Conservation (phyloP, 2,888 invertebrate species). For the Cenopis cana region DNA sequence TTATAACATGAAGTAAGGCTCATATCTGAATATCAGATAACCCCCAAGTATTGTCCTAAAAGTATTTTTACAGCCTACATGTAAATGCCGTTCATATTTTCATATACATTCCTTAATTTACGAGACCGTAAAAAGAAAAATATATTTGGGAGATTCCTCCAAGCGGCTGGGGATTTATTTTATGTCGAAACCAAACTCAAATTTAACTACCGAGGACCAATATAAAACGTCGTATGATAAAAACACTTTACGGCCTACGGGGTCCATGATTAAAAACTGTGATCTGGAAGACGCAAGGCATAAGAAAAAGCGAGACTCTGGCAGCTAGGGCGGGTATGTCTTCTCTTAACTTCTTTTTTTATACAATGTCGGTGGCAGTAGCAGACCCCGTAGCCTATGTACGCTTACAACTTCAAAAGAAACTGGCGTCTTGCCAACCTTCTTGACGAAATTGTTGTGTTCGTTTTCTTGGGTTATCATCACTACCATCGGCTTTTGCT, state of each 20-base stretch:
- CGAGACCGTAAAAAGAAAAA: conserved; percentile 33
- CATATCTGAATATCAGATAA: conserved; percentile 9
- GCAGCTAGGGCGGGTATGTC: background rate
- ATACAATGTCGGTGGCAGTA: too few species aligned
- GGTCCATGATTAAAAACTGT: conserved; percentile 42
- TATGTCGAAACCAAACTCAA: conserved; percentile 39
- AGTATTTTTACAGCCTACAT: conserved; percentile 31
- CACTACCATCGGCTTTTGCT: too few species aligned
- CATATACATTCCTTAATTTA: conserved; percentile 41
- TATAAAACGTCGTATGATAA: conserved; percentile 39
- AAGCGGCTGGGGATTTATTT: conserved; percentile 34
- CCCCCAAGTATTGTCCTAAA: conserved; percentile 10
- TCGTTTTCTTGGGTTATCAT: too few species aligned
- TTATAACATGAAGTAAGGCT: background rate
- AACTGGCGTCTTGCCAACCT: too few species aligned
- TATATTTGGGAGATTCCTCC: conserved; percentile 31
- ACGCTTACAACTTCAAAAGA: too few species aligned
- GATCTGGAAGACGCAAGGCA: conserved; percentile 11
- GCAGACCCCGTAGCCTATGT: too few species aligned
- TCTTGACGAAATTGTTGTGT: too few species aligned
- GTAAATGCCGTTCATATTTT: conserved; percentile 35
- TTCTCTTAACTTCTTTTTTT: too few species aligned
- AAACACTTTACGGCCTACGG: conserved; percentile 35
- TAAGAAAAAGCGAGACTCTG: background rate
- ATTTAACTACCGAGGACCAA: conserved; percentile 40